Evolutionary conservation across 2,888 invertebrate genomes (phyloP), one percentile per base, ranked within the genome.

Genomic region (Archips crataeganus): DNA sequence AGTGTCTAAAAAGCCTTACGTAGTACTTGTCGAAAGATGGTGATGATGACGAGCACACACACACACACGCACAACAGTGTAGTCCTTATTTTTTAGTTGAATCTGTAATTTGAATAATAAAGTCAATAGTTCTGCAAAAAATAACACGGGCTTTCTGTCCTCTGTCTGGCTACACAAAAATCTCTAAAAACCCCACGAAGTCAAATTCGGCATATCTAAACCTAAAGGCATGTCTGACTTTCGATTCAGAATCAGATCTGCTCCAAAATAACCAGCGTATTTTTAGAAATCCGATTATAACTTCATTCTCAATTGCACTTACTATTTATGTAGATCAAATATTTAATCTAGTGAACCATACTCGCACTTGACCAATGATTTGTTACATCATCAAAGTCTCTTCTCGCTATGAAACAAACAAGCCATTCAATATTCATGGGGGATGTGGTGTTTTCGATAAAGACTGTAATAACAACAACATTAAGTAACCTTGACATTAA

Each of bases 371-470:
- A 57, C 57, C 32, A 5, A 57, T 10, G 57, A 57, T 57, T 32
- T 32, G 57, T 57, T 57, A 57, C 57, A 57, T 57, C 32, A 57
- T 32, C 32, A 57, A 32, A 54, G 5, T 47, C 36, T 49, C 34
- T 34, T 9, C 39, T 54, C 51, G 15, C 34, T 2, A 39, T 36
- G 36, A 59, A 32, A 57, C 42, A 67, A 67, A 67, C 66, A 67
- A 67, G 57, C 54, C n/a, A 45, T 65, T 65, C 65, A 51, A 51
- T 36, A 65, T 51, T 57, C 66, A 57, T 13, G 6, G 57, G n/a
- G 36, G n/a, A 36, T 57, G 34, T 42, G 42, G 32, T 64, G 57
- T 57, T 45, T 67, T 32, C 32, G 42, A 57, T 67, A 54, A 39
- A 23, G 23, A 54, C 4, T 54, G 39, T 39, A 65, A 65, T 15